A percentile compares a stretch with the other conserved stretches of the same genome.
Evolutionary conservation across 2,113 vertebrate genomes (phyloP).

Genomic region (Redunca redunca): DNA sequence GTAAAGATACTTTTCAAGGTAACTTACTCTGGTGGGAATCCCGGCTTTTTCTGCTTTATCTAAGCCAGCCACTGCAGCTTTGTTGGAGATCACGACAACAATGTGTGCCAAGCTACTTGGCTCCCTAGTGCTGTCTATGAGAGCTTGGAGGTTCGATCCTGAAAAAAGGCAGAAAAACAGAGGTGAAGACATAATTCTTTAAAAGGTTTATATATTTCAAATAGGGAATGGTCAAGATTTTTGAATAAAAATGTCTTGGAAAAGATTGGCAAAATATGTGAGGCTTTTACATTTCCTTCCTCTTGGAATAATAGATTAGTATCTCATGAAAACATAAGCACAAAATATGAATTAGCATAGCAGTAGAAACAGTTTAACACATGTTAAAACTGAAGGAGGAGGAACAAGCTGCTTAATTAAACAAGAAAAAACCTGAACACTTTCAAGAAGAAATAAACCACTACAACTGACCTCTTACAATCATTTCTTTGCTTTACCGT

Average conservation of each 20-base stretch:
- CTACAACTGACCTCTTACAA: not conserved
- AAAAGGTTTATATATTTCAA: not conserved
- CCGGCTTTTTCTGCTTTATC: slow-evolving; percentile 89
- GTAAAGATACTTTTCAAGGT: not conserved
- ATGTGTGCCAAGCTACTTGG: slow-evolving; percentile 87
- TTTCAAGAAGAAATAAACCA: not conserved
- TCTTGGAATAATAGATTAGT: not conserved
- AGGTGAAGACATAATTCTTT: not conserved
- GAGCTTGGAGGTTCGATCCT: slow-evolving; percentile 97
- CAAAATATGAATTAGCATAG: not conserved
- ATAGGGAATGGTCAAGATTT: not conserved
- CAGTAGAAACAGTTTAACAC: not conserved
- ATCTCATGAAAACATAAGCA: not conserved
- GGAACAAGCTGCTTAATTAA: not conserved
- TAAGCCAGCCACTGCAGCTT: slow-evolving; percentile 88
- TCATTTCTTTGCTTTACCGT: not conserved
- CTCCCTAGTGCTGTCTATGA: slow-evolving; percentile 88
- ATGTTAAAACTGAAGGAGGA: not conserved
- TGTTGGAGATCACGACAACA: slow-evolving; percentile 94
- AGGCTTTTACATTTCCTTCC: not conserved
- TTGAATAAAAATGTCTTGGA: not conserved
- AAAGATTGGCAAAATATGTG: not conserved
- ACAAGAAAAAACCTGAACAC: not conserved
- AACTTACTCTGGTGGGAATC: slow-evolving; percentile 91
- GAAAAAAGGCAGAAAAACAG: not conserved